Evolutionary conservation across 2,797 vertebrate species (phyloP).

Genomic region (Lithobates sylvaticus): DNA sequence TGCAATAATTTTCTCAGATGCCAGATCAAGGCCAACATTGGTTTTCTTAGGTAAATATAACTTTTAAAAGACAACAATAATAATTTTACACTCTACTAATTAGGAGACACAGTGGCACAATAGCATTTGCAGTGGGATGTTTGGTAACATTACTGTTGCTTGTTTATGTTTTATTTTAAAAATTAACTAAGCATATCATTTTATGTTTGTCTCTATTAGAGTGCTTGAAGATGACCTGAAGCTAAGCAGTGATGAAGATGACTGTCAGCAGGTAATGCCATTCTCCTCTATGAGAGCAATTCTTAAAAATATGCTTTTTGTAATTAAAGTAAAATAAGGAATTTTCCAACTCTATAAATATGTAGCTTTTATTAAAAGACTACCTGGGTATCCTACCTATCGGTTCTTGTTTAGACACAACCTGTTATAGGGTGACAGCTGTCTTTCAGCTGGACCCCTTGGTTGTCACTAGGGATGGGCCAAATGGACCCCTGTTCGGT

Average conservation of each 20-base stretch:
- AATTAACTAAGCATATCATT: not conserved
- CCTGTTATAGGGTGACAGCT: too few species aligned
- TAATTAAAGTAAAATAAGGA: too few species aligned
- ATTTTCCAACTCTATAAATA: too few species aligned
- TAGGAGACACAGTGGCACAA: not conserved
- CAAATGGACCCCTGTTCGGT: too few species aligned
- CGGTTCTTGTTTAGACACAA: too few species aligned
- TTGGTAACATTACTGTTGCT: constrained; percentile 2
- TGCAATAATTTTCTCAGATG: constrained; percentile 16
- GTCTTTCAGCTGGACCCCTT: too few species aligned
- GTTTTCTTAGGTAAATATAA: constrained; percentile 38
- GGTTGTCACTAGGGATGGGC: too few species aligned
- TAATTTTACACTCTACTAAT: constrained; percentile 18
- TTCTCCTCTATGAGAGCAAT: not conserved
- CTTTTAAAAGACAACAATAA: constrained; percentile 24
- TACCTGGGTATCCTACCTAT: too few species aligned
- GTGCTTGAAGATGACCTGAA: constrained; percentile 86
- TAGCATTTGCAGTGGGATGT: not conserved
- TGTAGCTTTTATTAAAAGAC: too few species aligned
- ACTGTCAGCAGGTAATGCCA: constrained; percentile 78
- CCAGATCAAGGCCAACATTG: constrained; percentile 21
- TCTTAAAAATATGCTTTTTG: too few species aligned
- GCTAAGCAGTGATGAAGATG: constrained; percentile 82
- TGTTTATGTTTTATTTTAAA: not conserved
- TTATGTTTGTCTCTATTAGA: constrained; percentile 71